Percentiles rank a stretch among this genome's conserved stretches.
These are phyloP conservation scores for Xestia c-nigrum DNA, from an alignment of 2,888 invertebrate genomes.

Conservation along the genomic window DNA sequence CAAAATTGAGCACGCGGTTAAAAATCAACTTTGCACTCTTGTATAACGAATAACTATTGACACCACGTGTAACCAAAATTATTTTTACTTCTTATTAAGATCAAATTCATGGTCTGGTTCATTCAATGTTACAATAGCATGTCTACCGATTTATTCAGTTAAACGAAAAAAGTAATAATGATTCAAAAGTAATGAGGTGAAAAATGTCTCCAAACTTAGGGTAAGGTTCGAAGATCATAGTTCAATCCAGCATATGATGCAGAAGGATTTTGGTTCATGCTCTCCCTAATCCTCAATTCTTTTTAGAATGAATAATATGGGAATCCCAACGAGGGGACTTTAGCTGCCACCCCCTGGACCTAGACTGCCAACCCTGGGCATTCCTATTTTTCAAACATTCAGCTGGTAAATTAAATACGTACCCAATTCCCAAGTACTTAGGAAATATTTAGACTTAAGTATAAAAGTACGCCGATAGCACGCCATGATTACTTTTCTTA, in stretches of 20 bases:
- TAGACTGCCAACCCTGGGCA: not conserved
- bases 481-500: slow-evolving; percentile 4
- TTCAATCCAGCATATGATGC: not conserved
- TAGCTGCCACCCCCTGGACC: not conserved
- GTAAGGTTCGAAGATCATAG: not conserved
- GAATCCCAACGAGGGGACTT: not conserved
- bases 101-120: not conserved
- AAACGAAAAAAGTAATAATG: no score
- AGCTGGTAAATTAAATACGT: not conserved
- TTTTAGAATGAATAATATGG: not conserved
- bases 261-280: not conserved
- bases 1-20: no score
- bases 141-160: not conserved
- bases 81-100: not conserved
- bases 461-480: not conserved
- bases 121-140: not conserved
- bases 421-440: not conserved
- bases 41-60: no score
- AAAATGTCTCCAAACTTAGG: not conserved
- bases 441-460: not conserved
- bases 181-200: no score
- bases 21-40: no score
- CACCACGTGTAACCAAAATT: no score
- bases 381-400: not conserved
- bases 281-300: not conserved